Conservation (phyloP, 2,113 vertebrate genomes). For the Geococcyx californianus region DNA sequence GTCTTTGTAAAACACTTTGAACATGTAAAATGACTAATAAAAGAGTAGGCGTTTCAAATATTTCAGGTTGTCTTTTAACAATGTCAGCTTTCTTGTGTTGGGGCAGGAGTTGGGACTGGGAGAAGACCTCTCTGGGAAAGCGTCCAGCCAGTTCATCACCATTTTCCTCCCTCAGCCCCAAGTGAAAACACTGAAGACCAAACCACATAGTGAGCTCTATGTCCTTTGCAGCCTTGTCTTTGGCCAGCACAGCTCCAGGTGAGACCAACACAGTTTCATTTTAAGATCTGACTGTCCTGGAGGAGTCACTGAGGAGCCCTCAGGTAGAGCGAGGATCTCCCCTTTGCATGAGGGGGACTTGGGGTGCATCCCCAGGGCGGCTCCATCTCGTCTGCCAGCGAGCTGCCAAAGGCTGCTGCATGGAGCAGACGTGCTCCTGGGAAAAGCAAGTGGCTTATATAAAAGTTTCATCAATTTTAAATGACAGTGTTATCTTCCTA, state of each 20-base stretch:
- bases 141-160: not conserved
- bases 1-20: not conserved
- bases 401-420: not conserved
- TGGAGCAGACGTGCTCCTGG: not conserved
- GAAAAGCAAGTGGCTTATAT: not conserved
- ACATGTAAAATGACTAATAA: not conserved
- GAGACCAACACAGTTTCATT: not conserved
- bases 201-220: rapidly evolving
- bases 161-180: not conserved
- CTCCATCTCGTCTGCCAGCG: not conserved
- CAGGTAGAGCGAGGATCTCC: not conserved
- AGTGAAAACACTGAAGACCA: not conserved
- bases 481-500: constrained; percentile 29
- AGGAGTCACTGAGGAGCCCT: not conserved
- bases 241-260: not conserved
- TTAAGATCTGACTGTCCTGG: not conserved
- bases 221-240: not conserved
- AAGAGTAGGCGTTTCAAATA: not conserved
- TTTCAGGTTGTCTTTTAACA: not conserved
- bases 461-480: constrained; percentile 53
- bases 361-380: not conserved
- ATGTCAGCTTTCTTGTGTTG: not conserved
- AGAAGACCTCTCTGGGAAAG: not conserved
- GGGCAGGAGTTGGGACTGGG: not conserved
- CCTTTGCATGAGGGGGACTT: not conserved